Evolutionary conservation across 2,888 invertebrate species (phyloP).

Genomic region (Lepidochrysops patricia): DNA sequence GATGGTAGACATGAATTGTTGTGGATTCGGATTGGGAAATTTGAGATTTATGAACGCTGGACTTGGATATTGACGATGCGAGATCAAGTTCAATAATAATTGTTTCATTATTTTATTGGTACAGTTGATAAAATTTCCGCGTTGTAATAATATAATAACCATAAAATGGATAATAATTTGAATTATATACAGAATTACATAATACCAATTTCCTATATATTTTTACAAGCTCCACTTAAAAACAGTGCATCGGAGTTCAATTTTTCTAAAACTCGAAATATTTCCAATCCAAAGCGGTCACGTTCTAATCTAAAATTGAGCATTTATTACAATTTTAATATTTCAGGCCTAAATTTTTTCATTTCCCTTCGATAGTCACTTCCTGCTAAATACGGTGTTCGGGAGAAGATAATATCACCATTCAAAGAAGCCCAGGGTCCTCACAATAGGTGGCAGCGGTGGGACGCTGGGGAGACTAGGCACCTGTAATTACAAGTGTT

Average conservation of each 20-base stretch:
- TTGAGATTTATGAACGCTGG: not conserved
- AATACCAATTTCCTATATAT: too few species aligned
- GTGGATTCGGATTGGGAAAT: not conserved
- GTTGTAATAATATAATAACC: too few species aligned
- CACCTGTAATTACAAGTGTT: conserved; percentile 40
- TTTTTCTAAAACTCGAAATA: not conserved
- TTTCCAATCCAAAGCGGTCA: not conserved
- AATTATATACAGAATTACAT: too few species aligned
- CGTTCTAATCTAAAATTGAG: conserved; percentile 5
- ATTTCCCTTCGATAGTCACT: conserved; percentile 11
- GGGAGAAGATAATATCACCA: conserved; percentile 24
- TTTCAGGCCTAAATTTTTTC: conserved; percentile 15
- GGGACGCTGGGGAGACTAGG: conserved; percentile 30
- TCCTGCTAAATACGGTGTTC: conserved; percentile 18
- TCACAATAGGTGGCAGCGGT: conserved; percentile 25
- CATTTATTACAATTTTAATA: not conserved
- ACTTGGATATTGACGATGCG: too few species aligned
- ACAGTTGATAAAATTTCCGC: too few species aligned
- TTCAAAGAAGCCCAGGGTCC: conserved; percentile 28
- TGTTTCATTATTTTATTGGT: too few species aligned
- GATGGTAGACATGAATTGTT: not conserved
- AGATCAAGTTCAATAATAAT: too few species aligned
- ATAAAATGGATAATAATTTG: too few species aligned
- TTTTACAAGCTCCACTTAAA: too few species aligned
- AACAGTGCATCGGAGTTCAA: not conserved